Evolutionary conservation across 2,888 invertebrate genomes (phyloP), one percentile per base, ranked within the genome.

Genomic region (Dryobota labecula): DNA sequence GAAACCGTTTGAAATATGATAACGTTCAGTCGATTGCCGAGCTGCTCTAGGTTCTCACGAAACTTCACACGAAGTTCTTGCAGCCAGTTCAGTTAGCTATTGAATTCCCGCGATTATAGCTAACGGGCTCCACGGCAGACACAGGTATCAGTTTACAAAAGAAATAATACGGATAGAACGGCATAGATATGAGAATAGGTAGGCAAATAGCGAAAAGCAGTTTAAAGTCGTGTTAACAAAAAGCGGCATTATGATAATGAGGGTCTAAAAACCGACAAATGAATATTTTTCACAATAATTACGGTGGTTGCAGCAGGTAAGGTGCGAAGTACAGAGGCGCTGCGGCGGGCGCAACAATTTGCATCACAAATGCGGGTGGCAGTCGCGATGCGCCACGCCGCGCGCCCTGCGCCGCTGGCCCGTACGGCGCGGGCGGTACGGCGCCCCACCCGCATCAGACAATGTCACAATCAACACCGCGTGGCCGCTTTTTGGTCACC

Each of bases 1-100:
- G 95, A 95, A 95, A 95, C 93, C 95, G 94, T 96, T 95, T 95
- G 95, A 94, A 95, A 96, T 93, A 93, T 93, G 95, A 96, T 96
- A 96, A 92, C 94, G 94, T 94, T 95, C 90, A 90, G 91, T 91
- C 90, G 90, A 92, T 91, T 90, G 90, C 90, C 85, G 90, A 91
- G 90, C 86, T 89, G 90, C 90, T 92, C 90, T 89, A 90, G 84
- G 91, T 94, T 94, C 93, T 93, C 94, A 93, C 89, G 90, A 92
- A 93, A 94, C 93, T 94, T 95, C 94, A 94, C 93, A 94, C 94
- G 91, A 89, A 90, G 88, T 94, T 94, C 91, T 94, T 92, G 88
- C 90, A 90, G 87, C 80, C 73, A 82, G 89, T 89, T 88, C 90
- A 90, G 92, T 92, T 91, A 90, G 91, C 92, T 94, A 94, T 95